Evolutionary conservation across 2,797 vertebrate species (phyloP).

Genomic region (Capromys pilorides): DNA sequence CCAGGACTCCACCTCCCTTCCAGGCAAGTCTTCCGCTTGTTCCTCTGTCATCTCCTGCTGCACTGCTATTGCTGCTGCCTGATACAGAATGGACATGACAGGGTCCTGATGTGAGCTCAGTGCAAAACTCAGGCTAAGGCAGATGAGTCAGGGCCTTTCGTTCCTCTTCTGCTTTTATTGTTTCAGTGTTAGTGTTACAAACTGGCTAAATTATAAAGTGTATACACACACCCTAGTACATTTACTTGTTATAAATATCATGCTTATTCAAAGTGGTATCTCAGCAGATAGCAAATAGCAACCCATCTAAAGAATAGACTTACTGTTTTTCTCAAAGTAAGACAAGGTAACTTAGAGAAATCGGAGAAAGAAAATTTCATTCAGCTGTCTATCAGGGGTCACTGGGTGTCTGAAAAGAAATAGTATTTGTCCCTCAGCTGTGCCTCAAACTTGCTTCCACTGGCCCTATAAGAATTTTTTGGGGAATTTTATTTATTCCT

Average conservation of each 20-base stretch:
- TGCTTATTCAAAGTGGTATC: neutral
- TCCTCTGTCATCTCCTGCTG: fast-evolving
- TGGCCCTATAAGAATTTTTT: neutral
- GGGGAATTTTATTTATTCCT: neutral
- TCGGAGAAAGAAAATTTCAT: neutral
- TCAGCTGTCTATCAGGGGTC: neutral
- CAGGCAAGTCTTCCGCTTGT: neutral
- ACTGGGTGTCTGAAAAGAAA: neutral
- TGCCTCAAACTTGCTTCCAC: neutral
- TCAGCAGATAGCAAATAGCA: neutral
- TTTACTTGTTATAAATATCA: neutral
- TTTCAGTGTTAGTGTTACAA: neutral
- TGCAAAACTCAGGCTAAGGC: too few species aligned
- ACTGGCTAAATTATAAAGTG: neutral
- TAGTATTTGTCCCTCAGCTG: neutral
- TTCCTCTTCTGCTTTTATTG: neutral
- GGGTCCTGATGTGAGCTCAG: neutral
- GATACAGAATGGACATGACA: too few species aligned
- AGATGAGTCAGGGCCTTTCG: neutral
- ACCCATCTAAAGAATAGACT: neutral
- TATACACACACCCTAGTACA: neutral
- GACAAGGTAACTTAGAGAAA: neutral
- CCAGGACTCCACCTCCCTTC: fast-evolving
- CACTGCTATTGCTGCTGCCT: neutral
- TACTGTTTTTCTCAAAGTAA: neutral